Evolutionary conservation across 2,797 vertebrate genomes (phyloP), one percentile per base, ranked within the genome.

Genomic region (Bovichtus diacanthus): DNA sequence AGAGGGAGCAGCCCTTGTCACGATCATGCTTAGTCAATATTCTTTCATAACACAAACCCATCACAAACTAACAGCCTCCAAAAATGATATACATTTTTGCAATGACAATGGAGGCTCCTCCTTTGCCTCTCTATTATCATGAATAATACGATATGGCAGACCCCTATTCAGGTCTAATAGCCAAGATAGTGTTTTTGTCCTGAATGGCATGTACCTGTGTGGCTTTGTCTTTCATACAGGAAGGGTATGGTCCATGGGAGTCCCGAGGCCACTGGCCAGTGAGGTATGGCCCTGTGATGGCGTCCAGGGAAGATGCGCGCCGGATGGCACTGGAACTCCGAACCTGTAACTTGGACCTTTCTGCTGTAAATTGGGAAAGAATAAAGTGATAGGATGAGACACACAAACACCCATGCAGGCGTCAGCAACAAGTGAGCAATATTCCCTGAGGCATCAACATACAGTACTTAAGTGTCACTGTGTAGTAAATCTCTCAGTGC

Each of bases 241-340:
- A 97, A 70, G 96, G 95, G 92, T 97, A 97, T 70, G 96, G 95
- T 88, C 95, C 94, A 60, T 97, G 96, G 44, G 94, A 93, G 90
- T 99, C 98, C 74, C 97, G 96, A 43, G 98, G 98, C 98, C 98
- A 99, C 93, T 99, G 98, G 87, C 98, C 97, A 2, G 96, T 98
- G 90, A 99, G 97, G 95, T 99, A 99, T 54, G 97, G 96, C 88
- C 96, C 97, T 73, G 97, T 97, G 91, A 99, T 97, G 63, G 97
- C 96, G 67, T 99, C 98, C 93, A 98, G 93, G 70, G 97, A 98
- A 75, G 97, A 97, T 10, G 97, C 96, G 90, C 97, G 93, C 72
- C 97, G 95, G 92, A 98, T 97, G 85, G 96, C 96, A 87, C 91
- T 96, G 86, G 95, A 95, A 75, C 94, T 94, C 88, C 96, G 95